Base-by-base conservation (phyloP, 2,797 vertebrate species). In the Corythornis leucogaster region DNA sequence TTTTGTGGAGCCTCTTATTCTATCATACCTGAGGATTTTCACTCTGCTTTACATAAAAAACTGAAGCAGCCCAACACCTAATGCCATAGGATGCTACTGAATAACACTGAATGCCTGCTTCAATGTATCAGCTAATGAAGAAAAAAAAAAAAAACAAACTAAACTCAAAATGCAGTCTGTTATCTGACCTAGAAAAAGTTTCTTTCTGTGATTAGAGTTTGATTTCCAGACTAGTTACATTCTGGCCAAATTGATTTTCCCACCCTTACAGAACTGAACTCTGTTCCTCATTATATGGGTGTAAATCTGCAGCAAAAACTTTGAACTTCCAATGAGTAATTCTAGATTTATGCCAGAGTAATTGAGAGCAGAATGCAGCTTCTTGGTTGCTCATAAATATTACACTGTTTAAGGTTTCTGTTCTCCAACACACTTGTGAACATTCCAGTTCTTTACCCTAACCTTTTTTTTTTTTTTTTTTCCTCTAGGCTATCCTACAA, bases 281-380 rank as follows among this genome's bases (percentile, higher is more conserved):
- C 93, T 95, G 91, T 90, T 95, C 73, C 67, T 92, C 25, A 40
- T 95, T 95, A 94, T 94, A 68, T 35, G 79, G 43, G 87, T 92
- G 94, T 92, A 95, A 95, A 95, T 94, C 89, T 92, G 77, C 48
- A 93, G 74, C 58, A 95, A 89, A 93, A 95, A 80, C 91, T 96
- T 93, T 95, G 89, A 95, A 95, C 80, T 96, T 93, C 48, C 85
- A 89, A 83, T 86, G 89, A 95, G 81, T 89, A 94, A 94, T 78
- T 93, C 63, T 94, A 92, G 77, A 93, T 92, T 85, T 87, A 94
- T 93, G 89, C 79, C 77, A 83, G 58, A 83, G 85, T 93, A 95
- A 89, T 87, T 93, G 89, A 94, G 89, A 95, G 82, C 82, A 95
- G 92, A 95, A 92, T 81, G 93, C 63, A 85, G 66, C 54, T 58